phyloP scores from a whole-genome alignment of 1,140 invertebrate genomes.

The Panagrolaimus sp. region DNA sequence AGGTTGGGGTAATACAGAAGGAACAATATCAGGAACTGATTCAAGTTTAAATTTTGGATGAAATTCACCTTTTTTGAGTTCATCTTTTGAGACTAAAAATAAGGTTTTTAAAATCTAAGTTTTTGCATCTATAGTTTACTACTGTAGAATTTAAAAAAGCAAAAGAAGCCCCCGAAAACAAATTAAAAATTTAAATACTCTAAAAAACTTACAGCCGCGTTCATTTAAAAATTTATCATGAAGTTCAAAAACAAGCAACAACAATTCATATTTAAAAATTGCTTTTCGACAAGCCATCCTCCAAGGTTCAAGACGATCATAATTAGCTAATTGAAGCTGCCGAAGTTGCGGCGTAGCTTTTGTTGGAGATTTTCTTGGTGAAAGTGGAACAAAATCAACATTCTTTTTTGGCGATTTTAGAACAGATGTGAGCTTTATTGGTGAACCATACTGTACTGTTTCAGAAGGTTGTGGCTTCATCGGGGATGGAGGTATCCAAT shows the following conservation, averaged over 20 bases:
- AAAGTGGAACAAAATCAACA: not conserved
- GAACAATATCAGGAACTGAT: not conserved
- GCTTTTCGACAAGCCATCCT: conserved; percentile 3
- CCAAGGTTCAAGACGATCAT: conserved; percentile 3
- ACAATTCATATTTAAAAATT: not conserved
- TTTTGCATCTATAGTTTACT: too few relatives aligned
- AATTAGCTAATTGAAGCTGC: not conserved
- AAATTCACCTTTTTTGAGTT: not conserved
- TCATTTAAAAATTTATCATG: not conserved
- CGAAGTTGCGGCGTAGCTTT: conserved; percentile 4
- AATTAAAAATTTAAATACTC: not conserved
- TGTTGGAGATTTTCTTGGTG: not conserved
- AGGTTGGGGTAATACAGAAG: not conserved
- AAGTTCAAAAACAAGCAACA: not conserved
- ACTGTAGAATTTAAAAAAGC: too few relatives aligned
- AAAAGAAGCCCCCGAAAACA: not conserved
- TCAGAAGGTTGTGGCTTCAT: not conserved
- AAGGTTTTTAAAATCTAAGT: too few relatives aligned
- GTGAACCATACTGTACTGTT: not conserved
- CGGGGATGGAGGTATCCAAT: not conserved
- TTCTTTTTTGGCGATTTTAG: not conserved
- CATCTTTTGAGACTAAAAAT: not conserved
- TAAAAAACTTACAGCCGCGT: not conserved
- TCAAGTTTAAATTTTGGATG: conserved; percentile 8
- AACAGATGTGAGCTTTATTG: not conserved